These are phyloP conservation scores for Scaptomyza polygonia DNA, from an alignment of 2,888 invertebrate species.

Conservation along the genomic window DNA sequence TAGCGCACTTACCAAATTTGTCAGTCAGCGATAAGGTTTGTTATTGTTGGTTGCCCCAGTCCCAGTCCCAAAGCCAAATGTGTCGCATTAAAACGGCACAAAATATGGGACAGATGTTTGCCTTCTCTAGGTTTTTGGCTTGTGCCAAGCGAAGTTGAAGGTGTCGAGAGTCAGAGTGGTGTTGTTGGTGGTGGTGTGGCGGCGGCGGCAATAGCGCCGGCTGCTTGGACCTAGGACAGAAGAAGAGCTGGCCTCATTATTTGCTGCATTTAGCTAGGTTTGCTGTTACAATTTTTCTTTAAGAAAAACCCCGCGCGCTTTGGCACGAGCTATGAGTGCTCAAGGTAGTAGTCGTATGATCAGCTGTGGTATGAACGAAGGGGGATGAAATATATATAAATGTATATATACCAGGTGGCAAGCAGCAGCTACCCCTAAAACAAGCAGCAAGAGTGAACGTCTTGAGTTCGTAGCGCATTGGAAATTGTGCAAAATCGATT, in stretches of 20 bases:
- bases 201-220: constrained; percentile 64
- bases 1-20: constrained; percentile 72
- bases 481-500: constrained; percentile 80
- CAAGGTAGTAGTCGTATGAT: constrained; percentile 44
- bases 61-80: constrained; percentile 37
- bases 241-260: constrained; percentile 61
- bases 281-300: constrained; percentile 69
- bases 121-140: constrained; percentile 57
- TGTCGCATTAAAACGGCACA: constrained; percentile 72
- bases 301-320: constrained; percentile 74
- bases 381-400: constrained; percentile 67
- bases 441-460: constrained; percentile 27
- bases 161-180: constrained; percentile 59
- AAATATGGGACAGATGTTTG: constrained; percentile 78
- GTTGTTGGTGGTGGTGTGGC: constrained; percentile 23
- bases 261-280: constrained; percentile 64
- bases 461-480: constrained; percentile 71
- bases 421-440: constrained; percentile 61
- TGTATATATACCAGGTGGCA: constrained; percentile 61
- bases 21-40: constrained; percentile 58
- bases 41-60: constrained; percentile 22
- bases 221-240: constrained; percentile 50
- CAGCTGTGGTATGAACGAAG: constrained; percentile 63
- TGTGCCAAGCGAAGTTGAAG: constrained; percentile 74
- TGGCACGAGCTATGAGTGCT: constrained; percentile 71